These are phyloP conservation scores for Sterna hirundo DNA, from an alignment of 2,113 vertebrate genomes.

Conservation along the genomic window DNA sequence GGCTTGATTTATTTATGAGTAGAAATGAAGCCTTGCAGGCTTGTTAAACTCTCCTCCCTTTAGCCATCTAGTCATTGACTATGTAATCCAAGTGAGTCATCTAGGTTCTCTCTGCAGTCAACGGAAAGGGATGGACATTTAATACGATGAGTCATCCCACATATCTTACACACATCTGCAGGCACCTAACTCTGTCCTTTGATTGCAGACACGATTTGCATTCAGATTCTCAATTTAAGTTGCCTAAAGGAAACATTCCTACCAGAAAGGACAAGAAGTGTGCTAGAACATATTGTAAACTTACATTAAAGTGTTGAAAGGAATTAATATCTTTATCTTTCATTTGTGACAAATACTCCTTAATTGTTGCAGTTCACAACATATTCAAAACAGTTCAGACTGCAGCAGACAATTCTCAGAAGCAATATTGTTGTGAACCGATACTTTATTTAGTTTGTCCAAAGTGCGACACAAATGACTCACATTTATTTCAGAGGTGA, in stretches of 20 bases:
- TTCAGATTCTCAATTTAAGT: neutral
- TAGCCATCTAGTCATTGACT: neutral
- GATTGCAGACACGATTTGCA: neutral
- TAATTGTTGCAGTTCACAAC: neutral
- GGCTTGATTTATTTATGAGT: neutral
- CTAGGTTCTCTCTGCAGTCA: neutral
- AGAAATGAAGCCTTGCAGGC: neutral
- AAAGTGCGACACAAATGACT: neutral
- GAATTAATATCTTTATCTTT: neutral
- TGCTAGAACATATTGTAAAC: neutral
- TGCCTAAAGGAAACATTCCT: neutral
- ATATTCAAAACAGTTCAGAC: neutral
- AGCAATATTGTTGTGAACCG: neutral
- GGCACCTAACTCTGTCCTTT: neutral
- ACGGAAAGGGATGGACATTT: neutral
- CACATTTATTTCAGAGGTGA: neutral
- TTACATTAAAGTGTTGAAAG: neutral
- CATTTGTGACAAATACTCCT: neutral
- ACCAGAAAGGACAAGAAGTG: neutral
- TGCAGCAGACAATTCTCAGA: neutral
- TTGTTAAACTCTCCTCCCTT: neutral
- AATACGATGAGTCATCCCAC: neutral
- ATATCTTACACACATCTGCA: neutral
- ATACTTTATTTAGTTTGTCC: neutral
- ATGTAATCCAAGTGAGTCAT: constrained; percentile 29